Percentiles rank a stretch among this genome's conserved stretches.
phyloP scores from a whole-genome alignment of 2,797 vertebrate genomes.

The Poecile montanus region DNA sequence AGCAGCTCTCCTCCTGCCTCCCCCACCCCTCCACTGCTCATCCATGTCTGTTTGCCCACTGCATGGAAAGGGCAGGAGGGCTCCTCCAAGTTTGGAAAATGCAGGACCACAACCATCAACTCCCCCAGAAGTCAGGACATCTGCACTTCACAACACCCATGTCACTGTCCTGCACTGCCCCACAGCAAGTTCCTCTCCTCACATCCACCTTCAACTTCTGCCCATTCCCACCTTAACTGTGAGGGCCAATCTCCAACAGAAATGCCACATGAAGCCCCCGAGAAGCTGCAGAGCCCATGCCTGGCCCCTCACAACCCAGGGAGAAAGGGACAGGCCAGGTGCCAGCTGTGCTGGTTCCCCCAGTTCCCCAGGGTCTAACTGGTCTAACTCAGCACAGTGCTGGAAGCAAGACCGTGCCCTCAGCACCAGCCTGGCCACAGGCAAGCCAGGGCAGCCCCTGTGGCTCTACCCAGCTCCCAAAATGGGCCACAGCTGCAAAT shows the following conservation, averaged over 20 bases:
- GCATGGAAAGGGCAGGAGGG: background rate
- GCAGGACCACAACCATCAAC: background rate
- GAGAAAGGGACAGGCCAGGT: background rate
- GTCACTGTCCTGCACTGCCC: fast-evolving
- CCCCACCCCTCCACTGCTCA: background rate
- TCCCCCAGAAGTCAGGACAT: background rate
- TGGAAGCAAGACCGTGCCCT: fast-evolving
- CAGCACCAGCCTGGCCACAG: background rate
- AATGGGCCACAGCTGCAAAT: background rate
- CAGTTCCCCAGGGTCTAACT: fast-evolving
- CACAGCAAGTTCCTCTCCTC: background rate
- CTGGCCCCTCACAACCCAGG: background rate
- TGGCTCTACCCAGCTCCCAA: background rate
- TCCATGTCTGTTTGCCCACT: fast-evolving
- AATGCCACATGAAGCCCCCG: background rate
- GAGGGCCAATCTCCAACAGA: background rate
- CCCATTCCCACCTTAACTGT: background rate
- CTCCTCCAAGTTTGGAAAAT: fast-evolving
- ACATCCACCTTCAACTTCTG: background rate
- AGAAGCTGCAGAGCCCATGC: background rate
- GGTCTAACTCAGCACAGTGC: background rate
- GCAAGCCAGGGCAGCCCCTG: background rate
- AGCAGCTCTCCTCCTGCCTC: background rate
- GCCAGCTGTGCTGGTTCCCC: background rate
- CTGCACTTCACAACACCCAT: background rate